Evolutionary conservation across 2,797 vertebrate genomes (phyloP), one percentile per base, ranked within the genome.

Genomic region (Rhodeus uyekii): DNA sequence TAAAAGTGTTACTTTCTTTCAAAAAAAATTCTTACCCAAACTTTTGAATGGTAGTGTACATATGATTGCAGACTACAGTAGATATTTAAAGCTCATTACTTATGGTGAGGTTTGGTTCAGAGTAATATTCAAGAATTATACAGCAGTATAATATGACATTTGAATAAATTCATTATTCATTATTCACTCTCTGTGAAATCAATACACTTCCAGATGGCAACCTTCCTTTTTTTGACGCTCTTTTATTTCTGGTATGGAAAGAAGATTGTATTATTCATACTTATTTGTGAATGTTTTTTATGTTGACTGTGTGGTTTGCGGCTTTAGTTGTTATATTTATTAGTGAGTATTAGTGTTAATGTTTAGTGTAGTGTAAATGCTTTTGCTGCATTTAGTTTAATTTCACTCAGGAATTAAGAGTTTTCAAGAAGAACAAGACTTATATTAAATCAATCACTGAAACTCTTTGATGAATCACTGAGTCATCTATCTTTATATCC

Each of bases 401-500:
- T n/a, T 58, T 55, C 24, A 46, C 6, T 19, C 14, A 5, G 24
- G 9, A 73, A 53, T n/a, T 0, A 36, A 9, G 48, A 53, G 14
- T 42, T 48, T 32, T 27, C 1, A 48, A 46, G 24, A 69, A 44
- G 2, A 44, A 9, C 13, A 18, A n/a, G 1, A 44, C 1, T 69
- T 3, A 4, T 2, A 42, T 42, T 44, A 0, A 68, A 44, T 32
- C 48, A 46, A 19, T 46, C 1, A 72, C 27, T n/a, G 19, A 72
- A 72, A 42, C 42, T 73, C 89, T 93, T 92, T 94, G 90, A 93
- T 93, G 90, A 92, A 90, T 93, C 93, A 93, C 92, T 93, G 88
- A 93, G 88, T 85, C 84, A 42, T 42, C 10, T 42, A 3, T 42
- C 10, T 12, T 42, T 42, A 9, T 64, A 34, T 48, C n/a, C 1